Evolutionary conservation across 1,140 invertebrate genomes (phyloP).

Genomic region (Sycobia sp.): DNA sequence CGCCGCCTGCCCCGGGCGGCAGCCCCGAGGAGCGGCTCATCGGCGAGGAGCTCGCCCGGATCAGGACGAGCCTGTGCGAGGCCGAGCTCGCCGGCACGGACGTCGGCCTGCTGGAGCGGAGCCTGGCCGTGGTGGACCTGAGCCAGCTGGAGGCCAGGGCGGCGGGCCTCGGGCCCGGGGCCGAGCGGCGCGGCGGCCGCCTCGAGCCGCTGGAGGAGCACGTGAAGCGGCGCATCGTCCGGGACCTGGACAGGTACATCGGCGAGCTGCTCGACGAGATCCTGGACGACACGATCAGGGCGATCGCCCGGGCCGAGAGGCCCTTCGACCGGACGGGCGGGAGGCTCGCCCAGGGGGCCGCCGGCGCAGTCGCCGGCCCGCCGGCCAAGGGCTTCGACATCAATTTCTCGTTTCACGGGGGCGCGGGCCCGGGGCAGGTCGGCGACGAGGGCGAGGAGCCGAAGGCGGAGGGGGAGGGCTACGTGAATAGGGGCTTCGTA

Average conservation of each 20-base stretch:
- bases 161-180: background rate
- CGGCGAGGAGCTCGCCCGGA: slow-evolving; percentile 51
- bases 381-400: slow-evolving; percentile 35
- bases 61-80: slow-evolving; percentile 53
- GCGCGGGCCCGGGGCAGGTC: background rate
- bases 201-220: slow-evolving; percentile 35
- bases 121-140: slow-evolving; percentile 42
- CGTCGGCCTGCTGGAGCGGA: slow-evolving; percentile 50
- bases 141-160: slow-evolving; percentile 29
- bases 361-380: too few relatives aligned
- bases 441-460: slow-evolving; percentile 2
- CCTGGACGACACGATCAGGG: slow-evolving; percentile 49
- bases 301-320: slow-evolving; percentile 39
- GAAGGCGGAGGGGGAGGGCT: slow-evolving; percentile 38
- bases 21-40: slow-evolving; percentile 47
- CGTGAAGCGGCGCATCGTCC: slow-evolving; percentile 50
- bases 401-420: slow-evolving; percentile 41
- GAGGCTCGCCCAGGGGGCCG: background rate
- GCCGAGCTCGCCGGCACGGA: slow-evolving; percentile 45
- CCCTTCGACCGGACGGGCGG: slow-evolving; percentile 10
- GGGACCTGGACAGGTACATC: slow-evolving; percentile 51
- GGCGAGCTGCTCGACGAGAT: slow-evolving; percentile 50
- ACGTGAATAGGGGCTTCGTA: slow-evolving; percentile 52
- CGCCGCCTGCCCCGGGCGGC: too few relatives aligned
- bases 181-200: background rate